Conservation (phyloP, 2,797 vertebrate genomes). For the Platalea minor region DNA sequence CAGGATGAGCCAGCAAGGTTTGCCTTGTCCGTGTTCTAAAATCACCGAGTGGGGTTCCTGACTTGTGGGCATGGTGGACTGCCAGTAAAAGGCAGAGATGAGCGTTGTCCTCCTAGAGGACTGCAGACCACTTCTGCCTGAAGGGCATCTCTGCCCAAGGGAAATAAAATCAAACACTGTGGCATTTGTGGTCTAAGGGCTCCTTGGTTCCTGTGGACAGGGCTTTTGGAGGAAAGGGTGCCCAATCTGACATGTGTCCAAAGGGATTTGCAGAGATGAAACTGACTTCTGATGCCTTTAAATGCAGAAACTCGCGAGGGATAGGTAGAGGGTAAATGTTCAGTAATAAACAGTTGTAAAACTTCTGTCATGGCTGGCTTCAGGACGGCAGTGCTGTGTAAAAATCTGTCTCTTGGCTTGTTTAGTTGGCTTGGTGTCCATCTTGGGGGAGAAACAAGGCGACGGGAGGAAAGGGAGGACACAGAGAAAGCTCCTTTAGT, state of each 20-base stretch:
- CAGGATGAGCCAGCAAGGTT: not conserved
- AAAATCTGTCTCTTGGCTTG: not conserved
- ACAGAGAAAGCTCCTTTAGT: not conserved
- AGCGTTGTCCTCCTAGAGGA: not conserved
- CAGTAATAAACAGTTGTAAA: not conserved
- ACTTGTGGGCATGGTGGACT: not conserved
- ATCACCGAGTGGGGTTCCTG: not conserved
- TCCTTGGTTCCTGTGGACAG: not conserved
- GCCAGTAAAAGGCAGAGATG: not conserved
- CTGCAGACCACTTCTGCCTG: not conserved
- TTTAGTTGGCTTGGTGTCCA: not conserved
- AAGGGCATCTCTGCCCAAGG: not conserved
- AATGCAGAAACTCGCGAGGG: not conserved
- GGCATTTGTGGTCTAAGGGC: not conserved
- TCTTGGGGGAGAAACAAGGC: not conserved
- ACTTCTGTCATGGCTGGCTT: not conserved
- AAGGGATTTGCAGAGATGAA: not conserved
- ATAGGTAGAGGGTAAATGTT: not conserved
- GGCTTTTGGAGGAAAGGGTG: not conserved
- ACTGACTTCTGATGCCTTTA: not conserved
- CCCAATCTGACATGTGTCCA: not conserved
- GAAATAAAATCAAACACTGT: not conserved
- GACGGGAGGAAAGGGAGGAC: not conserved
- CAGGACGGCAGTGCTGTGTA: rapidly evolving
- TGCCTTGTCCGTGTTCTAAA: not conserved